A percentile compares a stretch with the other conserved stretches of the same genome.
These are phyloP conservation scores for Meles meles DNA, from an alignment of 2,113 vertebrate species.

Conservation along the genomic window DNA sequence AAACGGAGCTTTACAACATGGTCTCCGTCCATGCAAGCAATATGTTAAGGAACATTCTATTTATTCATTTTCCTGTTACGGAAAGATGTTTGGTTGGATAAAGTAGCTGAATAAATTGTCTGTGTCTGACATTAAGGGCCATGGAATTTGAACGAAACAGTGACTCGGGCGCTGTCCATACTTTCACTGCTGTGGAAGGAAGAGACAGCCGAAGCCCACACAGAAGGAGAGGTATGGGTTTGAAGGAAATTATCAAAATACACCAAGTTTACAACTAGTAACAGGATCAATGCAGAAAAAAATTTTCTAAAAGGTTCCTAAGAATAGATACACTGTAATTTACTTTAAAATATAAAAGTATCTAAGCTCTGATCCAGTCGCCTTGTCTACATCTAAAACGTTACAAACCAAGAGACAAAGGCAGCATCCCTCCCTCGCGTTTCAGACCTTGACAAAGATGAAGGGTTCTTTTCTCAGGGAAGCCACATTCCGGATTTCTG, in stretches of 20 bases:
- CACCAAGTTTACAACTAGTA: background rate
- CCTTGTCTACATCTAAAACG: background rate
- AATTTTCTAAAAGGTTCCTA: background rate
- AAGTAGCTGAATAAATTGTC: conserved; percentile 16
- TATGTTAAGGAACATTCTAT: background rate
- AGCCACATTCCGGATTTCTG: background rate
- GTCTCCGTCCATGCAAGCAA: background rate
- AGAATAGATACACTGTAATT: background rate
- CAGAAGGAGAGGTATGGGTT: background rate
- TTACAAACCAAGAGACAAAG: background rate
- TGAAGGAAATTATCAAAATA: background rate
- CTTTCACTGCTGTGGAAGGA: background rate
- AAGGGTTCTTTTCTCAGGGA: background rate
- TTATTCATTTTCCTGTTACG: background rate
- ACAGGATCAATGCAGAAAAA: background rate
- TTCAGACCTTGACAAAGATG: background rate
- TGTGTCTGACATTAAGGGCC: background rate
- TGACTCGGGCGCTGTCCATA: background rate
- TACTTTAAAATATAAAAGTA: conserved; percentile 32
- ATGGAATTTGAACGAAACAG: background rate
- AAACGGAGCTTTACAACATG: background rate
- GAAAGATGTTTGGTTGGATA: background rate
- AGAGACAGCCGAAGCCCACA: background rate
- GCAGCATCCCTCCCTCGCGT: background rate
- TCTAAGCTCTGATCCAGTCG: background rate